Conservation (phyloP, 2,113 vertebrate genomes). For the Vulpes ferrilata region DNA sequence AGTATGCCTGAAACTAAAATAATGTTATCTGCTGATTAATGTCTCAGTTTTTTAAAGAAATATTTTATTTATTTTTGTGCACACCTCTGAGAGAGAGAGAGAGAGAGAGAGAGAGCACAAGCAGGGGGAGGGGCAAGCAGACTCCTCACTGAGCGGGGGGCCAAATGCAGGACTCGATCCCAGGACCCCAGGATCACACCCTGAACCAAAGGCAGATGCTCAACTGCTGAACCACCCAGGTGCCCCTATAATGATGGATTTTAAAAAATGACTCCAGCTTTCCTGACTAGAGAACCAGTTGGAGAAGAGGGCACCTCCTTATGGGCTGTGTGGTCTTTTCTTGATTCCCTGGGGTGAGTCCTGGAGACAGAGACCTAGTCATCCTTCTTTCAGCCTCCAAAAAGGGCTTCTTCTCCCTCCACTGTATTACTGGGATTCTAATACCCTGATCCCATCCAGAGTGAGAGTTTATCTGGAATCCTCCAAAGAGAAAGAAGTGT, state of each 20-base stretch:
- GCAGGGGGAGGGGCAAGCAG: too few species aligned
- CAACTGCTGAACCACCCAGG: too few species aligned
- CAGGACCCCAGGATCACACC: too few species aligned
- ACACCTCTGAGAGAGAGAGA: too few species aligned
- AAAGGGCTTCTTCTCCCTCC: neutral
- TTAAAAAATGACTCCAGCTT: neutral
- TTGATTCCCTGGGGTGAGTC: too few species aligned
- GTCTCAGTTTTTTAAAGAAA: neutral
- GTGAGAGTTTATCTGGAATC: neutral
- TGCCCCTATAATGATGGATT: neutral
- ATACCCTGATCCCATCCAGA: neutral
- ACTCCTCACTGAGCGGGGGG: too few species aligned
- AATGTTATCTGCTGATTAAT: neutral
- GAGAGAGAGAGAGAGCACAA: too few species aligned
- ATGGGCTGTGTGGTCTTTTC: neutral
- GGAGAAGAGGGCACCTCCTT: neutral
- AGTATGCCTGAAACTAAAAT: neutral
- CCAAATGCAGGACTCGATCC: too few species aligned
- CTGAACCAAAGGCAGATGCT: too few species aligned
- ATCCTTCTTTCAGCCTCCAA: fast-evolving
- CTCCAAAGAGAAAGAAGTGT: neutral
- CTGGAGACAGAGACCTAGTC: neutral
- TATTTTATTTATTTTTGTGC: too few species aligned
- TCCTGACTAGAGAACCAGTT: neutral
- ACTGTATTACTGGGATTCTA: neutral